phyloP scores from a whole-genome alignment of 2,888 invertebrate genomes.

The Chloroclysta siterata region DNA sequence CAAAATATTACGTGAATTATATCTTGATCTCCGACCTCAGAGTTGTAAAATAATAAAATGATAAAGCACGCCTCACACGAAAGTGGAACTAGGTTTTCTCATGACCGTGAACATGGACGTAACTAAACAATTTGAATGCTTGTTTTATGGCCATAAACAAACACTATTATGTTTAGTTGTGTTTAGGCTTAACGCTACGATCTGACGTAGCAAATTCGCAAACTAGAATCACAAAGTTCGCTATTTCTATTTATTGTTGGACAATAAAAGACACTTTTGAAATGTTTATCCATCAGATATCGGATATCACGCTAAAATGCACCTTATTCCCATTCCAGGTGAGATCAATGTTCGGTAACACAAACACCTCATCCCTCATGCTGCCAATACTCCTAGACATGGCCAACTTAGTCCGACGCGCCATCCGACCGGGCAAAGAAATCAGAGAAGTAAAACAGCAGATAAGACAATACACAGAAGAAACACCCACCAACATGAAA shows the following conservation, averaged over 20 bases:
- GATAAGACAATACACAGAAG: constrained; percentile 63
- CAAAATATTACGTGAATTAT: background rate
- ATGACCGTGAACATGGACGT: constrained; percentile 55
- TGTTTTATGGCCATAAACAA: constrained; percentile 17
- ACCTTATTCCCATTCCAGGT: constrained; percentile 72
- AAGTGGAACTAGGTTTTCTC: constrained; percentile 58
- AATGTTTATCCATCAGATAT: background rate
- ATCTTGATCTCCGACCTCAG: constrained; percentile 30
- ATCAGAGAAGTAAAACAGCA: constrained; percentile 64
- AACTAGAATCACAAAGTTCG: too few relatives aligned
- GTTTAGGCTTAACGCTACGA: background rate
- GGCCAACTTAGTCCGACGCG: constrained; percentile 85
- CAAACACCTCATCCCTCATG: constrained; percentile 84
- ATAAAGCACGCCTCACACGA: constrained; percentile 37
- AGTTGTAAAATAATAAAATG: constrained; percentile 33
- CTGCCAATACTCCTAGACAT: constrained; percentile 87
- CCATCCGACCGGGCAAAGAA: constrained; percentile 73
- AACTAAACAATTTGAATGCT: constrained; percentile 21
- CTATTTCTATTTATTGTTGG: too few relatives aligned
- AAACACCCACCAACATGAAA: constrained; percentile 26
- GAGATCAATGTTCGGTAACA: constrained; percentile 85
- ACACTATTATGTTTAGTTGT: background rate
- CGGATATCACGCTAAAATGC: constrained; percentile 12
- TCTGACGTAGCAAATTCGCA: background rate
- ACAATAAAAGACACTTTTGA: too few relatives aligned